phyloP scores from a whole-genome alignment of 1,140 invertebrate species.

The Brachionus manjavacas region DNA sequence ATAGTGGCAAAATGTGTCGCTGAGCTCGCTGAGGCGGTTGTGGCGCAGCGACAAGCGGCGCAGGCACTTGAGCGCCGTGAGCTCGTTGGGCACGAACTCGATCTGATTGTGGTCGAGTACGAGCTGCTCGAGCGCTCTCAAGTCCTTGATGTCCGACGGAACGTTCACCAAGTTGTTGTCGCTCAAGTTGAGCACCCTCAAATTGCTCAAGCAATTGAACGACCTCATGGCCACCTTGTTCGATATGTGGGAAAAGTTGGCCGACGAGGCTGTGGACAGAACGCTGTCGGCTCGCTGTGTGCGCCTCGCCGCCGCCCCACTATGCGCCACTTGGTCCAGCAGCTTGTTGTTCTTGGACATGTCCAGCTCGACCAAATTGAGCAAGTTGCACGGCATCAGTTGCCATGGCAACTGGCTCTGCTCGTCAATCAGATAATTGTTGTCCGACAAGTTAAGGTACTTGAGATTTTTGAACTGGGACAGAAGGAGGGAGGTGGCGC shows the following conservation, averaged over 20 bases:
- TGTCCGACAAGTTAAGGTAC: conserved; percentile 15
- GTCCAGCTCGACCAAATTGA: neutral
- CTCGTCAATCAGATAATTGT: conserved; percentile 27
- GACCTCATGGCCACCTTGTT: neutral
- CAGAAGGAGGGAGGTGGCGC: neutral
- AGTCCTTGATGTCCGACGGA: neutral
- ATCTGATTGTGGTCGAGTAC: neutral
- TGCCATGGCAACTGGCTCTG: conserved; percentile 14
- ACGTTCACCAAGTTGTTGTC: conserved; percentile 27
- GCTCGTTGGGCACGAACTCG: conserved; percentile 15
- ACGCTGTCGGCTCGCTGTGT: neutral
- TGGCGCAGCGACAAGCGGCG: neutral
- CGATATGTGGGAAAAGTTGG: neutral
- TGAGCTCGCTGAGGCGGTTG: neutral
- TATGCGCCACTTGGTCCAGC: neutral
- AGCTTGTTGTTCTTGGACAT: conserved; percentile 33
- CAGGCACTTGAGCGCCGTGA: neutral
- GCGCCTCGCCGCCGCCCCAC: neutral
- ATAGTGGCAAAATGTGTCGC: neutral
- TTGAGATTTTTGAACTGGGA: conserved; percentile 28
- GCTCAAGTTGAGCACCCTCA: neutral
- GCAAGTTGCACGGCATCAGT: neutral
- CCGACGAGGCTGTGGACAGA: neutral
- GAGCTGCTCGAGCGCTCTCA: neutral
- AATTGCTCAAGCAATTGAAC: conserved; percentile 10